Conservation (phyloP, 2,113 vertebrate genomes). For the Brachypteracias leptosomus region DNA sequence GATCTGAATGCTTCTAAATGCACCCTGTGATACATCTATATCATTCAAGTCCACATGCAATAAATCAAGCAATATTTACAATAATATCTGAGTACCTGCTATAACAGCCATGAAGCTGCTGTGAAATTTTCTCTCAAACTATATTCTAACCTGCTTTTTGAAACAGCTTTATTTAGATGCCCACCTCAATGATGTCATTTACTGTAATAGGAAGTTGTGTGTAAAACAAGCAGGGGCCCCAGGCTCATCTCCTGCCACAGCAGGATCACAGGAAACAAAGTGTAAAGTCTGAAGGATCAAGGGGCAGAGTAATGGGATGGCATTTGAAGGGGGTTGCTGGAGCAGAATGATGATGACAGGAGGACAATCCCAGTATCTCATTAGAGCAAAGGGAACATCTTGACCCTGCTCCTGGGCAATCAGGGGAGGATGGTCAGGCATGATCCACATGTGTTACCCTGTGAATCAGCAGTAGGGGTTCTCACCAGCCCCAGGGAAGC, state of each 20-base stretch:
- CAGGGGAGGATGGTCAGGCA: not conserved
- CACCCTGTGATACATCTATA: not conserved
- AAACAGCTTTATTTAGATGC: not conserved
- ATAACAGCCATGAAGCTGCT: not conserved
- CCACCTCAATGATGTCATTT: not conserved
- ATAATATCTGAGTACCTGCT: not conserved
- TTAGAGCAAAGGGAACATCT: not conserved
- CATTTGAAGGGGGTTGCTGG: accelerated
- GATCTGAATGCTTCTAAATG: not conserved
- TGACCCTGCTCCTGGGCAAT: not conserved
- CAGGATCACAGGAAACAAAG: not conserved
- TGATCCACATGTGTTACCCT: accelerated
- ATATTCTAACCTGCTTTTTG: not conserved
- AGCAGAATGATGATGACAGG: not conserved
- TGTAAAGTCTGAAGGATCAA: not conserved
- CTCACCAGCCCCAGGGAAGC: not conserved
- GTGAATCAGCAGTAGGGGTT: not conserved
- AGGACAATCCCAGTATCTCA: not conserved
- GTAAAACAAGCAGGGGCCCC: not conserved
- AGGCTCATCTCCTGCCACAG: not conserved
- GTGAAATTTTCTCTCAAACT: not conserved
- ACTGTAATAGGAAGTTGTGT: not conserved
- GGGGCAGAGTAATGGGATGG: too few species aligned
- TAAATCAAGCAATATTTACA: not conserved
- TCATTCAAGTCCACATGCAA: not conserved